Conservation (phyloP, 2,888 invertebrate species). For the Eugnorisma glareosa region DNA sequence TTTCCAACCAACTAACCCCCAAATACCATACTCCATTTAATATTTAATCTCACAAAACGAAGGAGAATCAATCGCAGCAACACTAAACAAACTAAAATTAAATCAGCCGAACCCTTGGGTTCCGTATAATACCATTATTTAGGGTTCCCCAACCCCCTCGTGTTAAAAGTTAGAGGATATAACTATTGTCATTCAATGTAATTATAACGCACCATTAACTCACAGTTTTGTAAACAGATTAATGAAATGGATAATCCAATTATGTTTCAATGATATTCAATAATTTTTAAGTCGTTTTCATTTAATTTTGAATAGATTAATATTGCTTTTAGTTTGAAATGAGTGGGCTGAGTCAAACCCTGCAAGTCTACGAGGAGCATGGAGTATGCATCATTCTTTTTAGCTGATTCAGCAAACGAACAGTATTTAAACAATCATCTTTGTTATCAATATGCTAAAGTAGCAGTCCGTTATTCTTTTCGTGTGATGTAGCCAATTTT, state of each 20-base stretch:
- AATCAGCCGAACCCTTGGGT: slow-evolving; percentile 76
- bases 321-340: slow-evolving; percentile 46
- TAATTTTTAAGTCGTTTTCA: slow-evolving; percentile 48
- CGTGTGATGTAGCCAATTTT: too few relatives aligned
- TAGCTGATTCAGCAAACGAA: not conserved
- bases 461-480: not conserved
- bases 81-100: slow-evolving; percentile 79
- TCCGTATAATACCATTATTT: slow-evolving; percentile 78
- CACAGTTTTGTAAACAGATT: slow-evolving; percentile 79
- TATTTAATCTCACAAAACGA: slow-evolving; percentile 69
- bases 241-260: slow-evolving; percentile 73
- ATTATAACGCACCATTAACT: slow-evolving; percentile 83
- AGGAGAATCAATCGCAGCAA: slow-evolving; percentile 68
- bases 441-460: not conserved
- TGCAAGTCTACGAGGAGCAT: not conserved
- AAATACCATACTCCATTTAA: slow-evolving; percentile 67
- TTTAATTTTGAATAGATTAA: slow-evolving; percentile 50
- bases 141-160: slow-evolving; percentile 69
- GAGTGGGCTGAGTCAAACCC: not conserved
- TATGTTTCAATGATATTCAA: slow-evolving; percentile 54
- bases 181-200: slow-evolving; percentile 76
- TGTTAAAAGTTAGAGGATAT: slow-evolving; percentile 54
- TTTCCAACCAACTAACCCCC: slow-evolving; percentile 65
- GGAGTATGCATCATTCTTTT: not conserved
- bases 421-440: not conserved